Evolutionary conservation across 1,140 invertebrate species (phyloP), one percentile per base, ranked within the genome.

Genomic region (Eueides isabella): DNA sequence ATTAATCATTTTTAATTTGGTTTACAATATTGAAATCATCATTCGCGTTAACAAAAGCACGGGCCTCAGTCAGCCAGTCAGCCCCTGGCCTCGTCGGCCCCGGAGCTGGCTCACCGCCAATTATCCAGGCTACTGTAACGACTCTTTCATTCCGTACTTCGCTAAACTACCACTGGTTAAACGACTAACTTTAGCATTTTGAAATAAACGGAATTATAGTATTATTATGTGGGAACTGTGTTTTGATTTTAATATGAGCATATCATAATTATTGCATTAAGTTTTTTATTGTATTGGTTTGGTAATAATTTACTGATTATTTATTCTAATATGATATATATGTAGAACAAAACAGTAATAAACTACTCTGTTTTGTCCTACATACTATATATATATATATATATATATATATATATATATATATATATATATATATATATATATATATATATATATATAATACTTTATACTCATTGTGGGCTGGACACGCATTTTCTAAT

Each of bases 1-100:
- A n/a, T n/a, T n/a, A n/a, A n/a, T n/a, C n/a, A n/a, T n/a, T n/a
- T n/a, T n/a, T n/a, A n/a, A n/a, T n/a, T n/a, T n/a, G n/a, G n/a
- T n/a, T n/a, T n/a, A n/a, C n/a, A n/a, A n/a, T n/a, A n/a, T n/a
- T n/a, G n/a, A n/a, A n/a, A n/a, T n/a, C 33, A 35, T 38, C 33
- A 48, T 67, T 67, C 44, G 23, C 65, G 44, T 67, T 48, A 67
- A 67, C 65, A 67, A 66, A 44, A 66, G 28, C 41, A 28, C 26
- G 3, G 31, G 31, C 31, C 31, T 31, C 7, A n/a, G n/a, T n/a
- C n/a, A n/a, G 31, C 31, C 31, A 31, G 31, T 31, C 44, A 4
- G 33, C 41, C 23, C 29, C 44, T 19, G 35, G 7, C 19, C 7
- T 2, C 41, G 16, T 4, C 16, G 44, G 1, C 44, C 44, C 7